Conservation (phyloP, 1,140 invertebrate genomes). For the Macrobrachium rosenbergii region DNA sequence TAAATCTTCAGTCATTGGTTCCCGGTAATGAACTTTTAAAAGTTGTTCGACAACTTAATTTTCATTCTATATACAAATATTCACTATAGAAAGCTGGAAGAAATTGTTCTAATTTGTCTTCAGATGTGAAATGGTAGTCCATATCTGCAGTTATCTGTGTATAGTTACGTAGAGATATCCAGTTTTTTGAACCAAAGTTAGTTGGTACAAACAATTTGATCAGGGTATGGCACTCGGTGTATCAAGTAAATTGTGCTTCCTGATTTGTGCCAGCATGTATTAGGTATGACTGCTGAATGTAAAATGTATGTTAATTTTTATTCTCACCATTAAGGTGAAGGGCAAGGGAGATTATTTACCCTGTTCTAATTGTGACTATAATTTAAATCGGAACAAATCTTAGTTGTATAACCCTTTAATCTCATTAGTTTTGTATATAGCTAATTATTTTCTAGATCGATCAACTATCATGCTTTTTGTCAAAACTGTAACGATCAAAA, state of each 20-base stretch:
- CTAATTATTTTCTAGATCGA: constrained; percentile 15
- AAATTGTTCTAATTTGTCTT: too few relatives aligned
- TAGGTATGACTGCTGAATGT: constrained; percentile 33
- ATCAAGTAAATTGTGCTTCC: constrained; percentile 5
- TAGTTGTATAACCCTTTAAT: constrained; percentile 27
- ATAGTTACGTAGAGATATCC: constrained; percentile 29
- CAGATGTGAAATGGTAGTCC: too few relatives aligned
- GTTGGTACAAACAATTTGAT: constrained; percentile 32
- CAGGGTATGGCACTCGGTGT: neutral
- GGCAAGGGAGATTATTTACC: neutral
- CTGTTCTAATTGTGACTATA: constrained; percentile 6
- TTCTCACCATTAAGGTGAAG: constrained; percentile 1
- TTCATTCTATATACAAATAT: too few relatives aligned
- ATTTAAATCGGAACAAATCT: constrained; percentile 20
- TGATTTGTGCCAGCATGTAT: constrained; percentile 35
- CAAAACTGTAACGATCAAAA: neutral
- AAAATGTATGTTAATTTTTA: constrained; percentile 3
- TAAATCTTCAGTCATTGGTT: too few relatives aligned
- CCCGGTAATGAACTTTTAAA: too few relatives aligned
- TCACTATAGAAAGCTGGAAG: too few relatives aligned
- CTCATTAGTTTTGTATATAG: constrained; percentile 47
- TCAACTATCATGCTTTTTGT: neutral
- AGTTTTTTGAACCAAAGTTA: constrained; percentile 42
- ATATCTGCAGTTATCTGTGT: constrained; percentile 9
- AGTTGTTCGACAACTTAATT: too few relatives aligned